Base-by-base conservation (phyloP, 2,113 vertebrate species). In the Oreochromis niloticus region DNA sequence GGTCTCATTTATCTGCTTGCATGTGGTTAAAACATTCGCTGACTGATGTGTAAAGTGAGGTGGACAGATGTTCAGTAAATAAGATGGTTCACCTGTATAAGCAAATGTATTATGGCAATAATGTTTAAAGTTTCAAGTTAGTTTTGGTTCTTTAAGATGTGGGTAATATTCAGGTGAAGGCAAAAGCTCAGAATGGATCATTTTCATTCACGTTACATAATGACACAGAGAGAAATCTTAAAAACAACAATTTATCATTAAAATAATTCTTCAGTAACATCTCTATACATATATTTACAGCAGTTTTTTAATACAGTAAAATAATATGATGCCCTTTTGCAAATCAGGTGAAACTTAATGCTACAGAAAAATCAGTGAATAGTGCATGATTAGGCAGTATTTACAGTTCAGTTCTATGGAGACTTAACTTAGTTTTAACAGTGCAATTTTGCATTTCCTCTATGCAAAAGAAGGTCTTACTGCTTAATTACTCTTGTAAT, bases 381-480 rank as follows among this genome's bases (percentile, higher is more conserved):
- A 85, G 68, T 80, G 85, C 83, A 87, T 71, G 61, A 86, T 93
- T 50, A 85, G 80, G 39, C 84, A 57, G 80, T 81, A 92, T 90
- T 84, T 91, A 93, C 89, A 93, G 54, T 83, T 84, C 14, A 84
- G 19, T 52, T 81, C 73, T 63, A 41, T 55, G 73, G 36, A 80
- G 63, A 71, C 22, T 85, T 52, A 80, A 82, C 59, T 86, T 73
- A 39, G 27, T 32, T 85, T 92, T 86, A 86, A 80, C 85, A 92
- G 93, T 94, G 93, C 87, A 94, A 80, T 84, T 89, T 66, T 82
- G 41, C 75, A 59, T 81, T 59, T 88, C 63, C 36, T 79, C 59
- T 12, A 7, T 16, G n/a, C 22, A 91, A 56, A 82, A 75, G 84
- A 85, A n/a, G 12, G 36, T 63, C 9, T 17, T 30, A 82, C 61